Base-by-base conservation (phyloP, 2,113 vertebrate species). In the Abramis brama region DNA sequence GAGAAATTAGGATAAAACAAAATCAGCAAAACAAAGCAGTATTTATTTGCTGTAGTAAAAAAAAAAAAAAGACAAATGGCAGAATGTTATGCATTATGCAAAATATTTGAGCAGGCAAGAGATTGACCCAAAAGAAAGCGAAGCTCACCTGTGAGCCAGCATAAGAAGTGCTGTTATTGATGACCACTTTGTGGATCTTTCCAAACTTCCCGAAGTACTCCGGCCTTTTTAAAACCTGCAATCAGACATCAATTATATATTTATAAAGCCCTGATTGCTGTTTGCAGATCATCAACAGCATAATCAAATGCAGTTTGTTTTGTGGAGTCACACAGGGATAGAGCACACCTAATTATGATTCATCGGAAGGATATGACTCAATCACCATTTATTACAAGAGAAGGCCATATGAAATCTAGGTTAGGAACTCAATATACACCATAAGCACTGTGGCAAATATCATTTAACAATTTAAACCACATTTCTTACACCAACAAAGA, bases 141-240 rank as follows among this genome's bases (percentile, higher is more conserved):
- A 11, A 36, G 43, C 33, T 93, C 91, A 97, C 97, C 96, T 97
- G 97, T 94, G 97, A 97, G 91, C 97, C 97, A 90, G 97, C 97
- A 90, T 97, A 97, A 87, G 97, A 97, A 79, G 97, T 97, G 93
- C 96, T 97, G 94, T 97, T 97, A 94, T 97, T 97, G 93, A 97
- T 97, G 86, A 97, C 97, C 91, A 97, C 97, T 95, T 97, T 97
- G 91, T 97, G 97, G 93, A 97, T 97, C 95, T 97, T 97, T 90
- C 97, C 97, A 93, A 97, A 97, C 93, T 97, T 97, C 87, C 96
- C 97, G 92, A 97, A 97, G 94, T 97, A 97, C 93, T 97, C 97
- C 91, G 96, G 96, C 91, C 96, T 94, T 95, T 97, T 97, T 93
- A 97, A 96, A 94, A 97, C 96, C 97, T 97, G 88, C 57, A 87